phyloP scores from a whole-genome alignment of 2,113 vertebrate species.

The Crypturellus undulatus region DNA sequence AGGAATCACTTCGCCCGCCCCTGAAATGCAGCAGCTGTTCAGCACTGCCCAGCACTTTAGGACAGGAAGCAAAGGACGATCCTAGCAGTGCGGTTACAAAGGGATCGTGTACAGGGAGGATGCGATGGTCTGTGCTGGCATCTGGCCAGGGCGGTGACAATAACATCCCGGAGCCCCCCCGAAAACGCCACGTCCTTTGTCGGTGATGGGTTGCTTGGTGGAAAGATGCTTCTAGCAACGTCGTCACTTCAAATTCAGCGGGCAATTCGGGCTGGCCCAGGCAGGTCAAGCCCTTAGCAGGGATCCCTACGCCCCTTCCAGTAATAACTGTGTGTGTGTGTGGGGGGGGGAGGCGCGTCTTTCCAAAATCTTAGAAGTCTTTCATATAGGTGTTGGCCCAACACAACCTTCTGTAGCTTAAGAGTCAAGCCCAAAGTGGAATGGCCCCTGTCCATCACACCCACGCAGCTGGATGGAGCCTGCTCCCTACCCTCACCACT shows the following conservation, averaged over 20 bases:
- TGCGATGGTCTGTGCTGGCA: neutral
- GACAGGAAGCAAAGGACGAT: neutral
- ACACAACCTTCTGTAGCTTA: neutral
- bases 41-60: neutral
- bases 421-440: neutral
- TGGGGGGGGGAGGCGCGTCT: neutral
- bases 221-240: neutral
- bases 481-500: neutral
- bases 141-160: neutral
- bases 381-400: neutral
- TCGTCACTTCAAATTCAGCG: neutral
- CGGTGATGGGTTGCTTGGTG: neutral
- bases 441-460: constrained; percentile 41
- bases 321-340: neutral
- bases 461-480: constrained; percentile 29
- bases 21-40: constrained; percentile 62
- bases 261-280: neutral
- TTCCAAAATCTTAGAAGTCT: neutral
- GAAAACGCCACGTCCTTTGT: neutral
- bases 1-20: constrained; percentile 45
- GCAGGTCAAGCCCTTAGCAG: neutral
- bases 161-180: neutral
- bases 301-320: neutral
- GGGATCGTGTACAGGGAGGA: neutral
- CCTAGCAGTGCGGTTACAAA: neutral